Evolutionary conservation across 1,140 invertebrate genomes (phyloP), one percentile per base, ranked within the genome.

Genomic region (Drosophila saltans): DNA sequence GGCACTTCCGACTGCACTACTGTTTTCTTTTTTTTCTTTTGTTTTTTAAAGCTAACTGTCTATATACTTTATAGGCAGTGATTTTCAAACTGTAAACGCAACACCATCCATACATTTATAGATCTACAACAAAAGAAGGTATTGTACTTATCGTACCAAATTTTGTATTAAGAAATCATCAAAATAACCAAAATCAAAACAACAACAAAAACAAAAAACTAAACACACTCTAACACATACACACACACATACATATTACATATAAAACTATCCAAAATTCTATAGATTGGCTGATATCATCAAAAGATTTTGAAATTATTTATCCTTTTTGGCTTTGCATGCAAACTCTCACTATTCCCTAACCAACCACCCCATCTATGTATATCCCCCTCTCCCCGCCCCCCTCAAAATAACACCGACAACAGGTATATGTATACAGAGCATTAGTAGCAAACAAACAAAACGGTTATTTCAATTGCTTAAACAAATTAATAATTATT

Each of bases 71-170:
- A 26, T 26, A 52, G 24, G 21, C 45, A 52, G 21, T 52, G 45
- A 26, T 9, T 52, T 26, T 52, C 45, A 52, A 71, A 81, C 80
- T 82, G 80, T 78, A 72, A 82, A 75, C 56, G 61, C 60, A 81
- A 81, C 80, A 81, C 80, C 80, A 81, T 45, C 63, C 62, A 72
- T 62, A 52, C 45, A 48, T 48, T n/a, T 24, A 52, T 52, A 52
- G 24, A 52, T 26, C 45, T 21, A 26, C 45, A 26, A 52, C 41
- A 43, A 43, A 48, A 48, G 26, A 52, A 52, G 45, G 45, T 52
- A 52, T 52, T 9, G 45, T 52, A 48, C 45, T 48, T 48, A 48
- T 16, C 16, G 16, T 48, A 48, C 45, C 45, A 21, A 48, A 48
- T 9, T 26, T 48, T 48, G 45, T 48, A 48, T 10, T 48, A 24